phyloP scores from a whole-genome alignment of 2,888 invertebrate species.

The Amphipyra berbera region DNA sequence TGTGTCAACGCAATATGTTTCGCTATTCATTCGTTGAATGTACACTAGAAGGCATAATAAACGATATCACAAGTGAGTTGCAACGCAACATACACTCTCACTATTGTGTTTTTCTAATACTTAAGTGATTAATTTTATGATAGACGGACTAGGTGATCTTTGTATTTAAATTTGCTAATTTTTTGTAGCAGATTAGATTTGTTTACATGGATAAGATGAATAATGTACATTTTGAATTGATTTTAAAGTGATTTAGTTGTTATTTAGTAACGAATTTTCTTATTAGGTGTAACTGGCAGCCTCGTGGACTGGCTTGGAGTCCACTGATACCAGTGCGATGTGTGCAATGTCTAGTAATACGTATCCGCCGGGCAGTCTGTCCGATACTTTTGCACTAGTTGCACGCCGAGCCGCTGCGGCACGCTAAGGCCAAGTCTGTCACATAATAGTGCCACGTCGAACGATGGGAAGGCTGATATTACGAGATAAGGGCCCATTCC shows the following conservation, averaged over 20 bases:
- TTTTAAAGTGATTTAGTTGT: constrained; percentile 90
- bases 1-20: constrained; percentile 87
- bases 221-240: constrained; percentile 90
- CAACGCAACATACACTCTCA: constrained; percentile 72
- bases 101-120: constrained; percentile 87
- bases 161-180: constrained; percentile 90
- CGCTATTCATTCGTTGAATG: constrained; percentile 84
- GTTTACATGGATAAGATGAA: constrained; percentile 86
- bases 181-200: constrained; percentile 90
- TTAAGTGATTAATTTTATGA: constrained; percentile 88
- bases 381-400: constrained; percentile 19
- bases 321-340: constrained; percentile 85
- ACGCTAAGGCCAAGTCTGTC: constrained; percentile 56
- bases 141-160: constrained; percentile 87
- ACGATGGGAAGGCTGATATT: constrained; percentile 79
- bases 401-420: constrained; percentile 40
- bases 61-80: constrained; percentile 82
- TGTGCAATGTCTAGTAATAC: constrained; percentile 84
- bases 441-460: constrained; percentile 73
- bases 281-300: constrained; percentile 86
- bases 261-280: constrained; percentile 89
- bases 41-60: constrained; percentile 87
- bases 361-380: constrained; percentile 48
- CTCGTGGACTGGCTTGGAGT: constrained; percentile 77
- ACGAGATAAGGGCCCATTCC: constrained; percentile 83